Evolutionary conservation across 1,140 invertebrate genomes (phyloP), one percentile per base, ranked within the genome.

Genomic region (Drosophila carrolli): DNA sequence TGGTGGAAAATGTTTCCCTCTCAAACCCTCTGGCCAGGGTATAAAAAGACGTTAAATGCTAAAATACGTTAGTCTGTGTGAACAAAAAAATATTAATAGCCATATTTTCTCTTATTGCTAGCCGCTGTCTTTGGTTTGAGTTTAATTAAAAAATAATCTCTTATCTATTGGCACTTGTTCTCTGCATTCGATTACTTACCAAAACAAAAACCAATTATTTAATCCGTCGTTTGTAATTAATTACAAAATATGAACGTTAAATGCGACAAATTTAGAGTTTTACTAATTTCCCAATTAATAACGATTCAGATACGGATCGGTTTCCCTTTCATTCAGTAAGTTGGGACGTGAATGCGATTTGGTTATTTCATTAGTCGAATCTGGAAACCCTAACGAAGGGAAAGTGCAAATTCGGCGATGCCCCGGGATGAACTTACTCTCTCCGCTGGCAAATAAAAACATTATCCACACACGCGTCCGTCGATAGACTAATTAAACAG

Each of bases 401-500:
- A 68, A 68, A 68, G 65, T 68, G 38, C 61, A 44, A 51, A 68
- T 50, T 41, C 37, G 29, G 16, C 29, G n/a, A 43, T 57, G 55
- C 38, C 54, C 38, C 13, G 60, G 65, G 65, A 68, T 66, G 32
- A 66, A 46, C 38, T 44, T 66, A 38, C 65, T 54, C 59, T 53
- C 62, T 43, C 27, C 11, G 38, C 41, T 60, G 32, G 40, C 60
- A 66, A 65, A 61, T 65, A 44, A 44, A 46, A 44, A 46, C 59
- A 67, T 66, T 65, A 65, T 53, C 19, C 35, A 51, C 57, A 48
- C 59, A 59, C 59, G 23, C 35, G 37, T 14, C 38, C 27, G 23
- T 11, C n/a, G 27, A 66, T 59, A 29, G 58, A 60, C 65, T 66
- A 68, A 68, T 68, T 68, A 68, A 68, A 53, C 47, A 53, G 11